phyloP scores from a whole-genome alignment of 2,113 vertebrate species.

The Megaptera novaeangliae region DNA sequence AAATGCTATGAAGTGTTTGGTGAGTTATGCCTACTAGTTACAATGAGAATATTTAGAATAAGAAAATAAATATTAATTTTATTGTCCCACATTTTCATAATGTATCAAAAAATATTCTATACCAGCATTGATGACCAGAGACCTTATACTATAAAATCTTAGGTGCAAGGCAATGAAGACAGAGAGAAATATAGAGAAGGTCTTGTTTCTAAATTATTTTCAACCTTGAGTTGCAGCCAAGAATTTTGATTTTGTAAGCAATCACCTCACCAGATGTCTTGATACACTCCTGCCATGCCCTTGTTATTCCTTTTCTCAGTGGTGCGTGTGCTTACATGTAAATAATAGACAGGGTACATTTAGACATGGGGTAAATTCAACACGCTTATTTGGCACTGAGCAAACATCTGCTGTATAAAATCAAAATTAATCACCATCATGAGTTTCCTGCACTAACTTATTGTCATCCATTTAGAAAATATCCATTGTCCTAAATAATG shows the following conservation, averaged over 20 bases:
- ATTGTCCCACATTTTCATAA: not conserved
- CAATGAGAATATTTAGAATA: not conserved
- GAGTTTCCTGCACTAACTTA: slow-evolving; percentile 46
- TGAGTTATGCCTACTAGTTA: not conserved
- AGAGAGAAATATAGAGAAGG: not conserved
- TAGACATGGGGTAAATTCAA: slow-evolving; percentile 68
- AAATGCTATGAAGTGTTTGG: not conserved
- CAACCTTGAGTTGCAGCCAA: slow-evolving; percentile 61
- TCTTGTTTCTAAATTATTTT: slow-evolving; percentile 53
- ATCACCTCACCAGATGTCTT: slow-evolving; percentile 72
- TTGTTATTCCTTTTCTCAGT: slow-evolving; percentile 57
- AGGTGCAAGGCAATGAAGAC: not conserved
- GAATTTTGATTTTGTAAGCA: slow-evolving; percentile 67
- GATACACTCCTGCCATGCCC: slow-evolving; percentile 62
- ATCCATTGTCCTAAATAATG: slow-evolving; percentile 42
- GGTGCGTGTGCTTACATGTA: slow-evolving; percentile 62
- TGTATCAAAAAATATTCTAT: not conserved
- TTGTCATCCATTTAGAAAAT: slow-evolving; percentile 46
- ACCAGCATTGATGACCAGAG: accelerated
- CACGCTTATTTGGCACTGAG: slow-evolving; percentile 69
- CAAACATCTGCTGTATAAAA: slow-evolving; percentile 71
- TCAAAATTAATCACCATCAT: slow-evolving; percentile 65
- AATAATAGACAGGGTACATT: slow-evolving; percentile 74
- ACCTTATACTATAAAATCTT: not conserved
- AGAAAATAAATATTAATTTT: not conserved